Evolutionary conservation across 2,888 invertebrate genomes (phyloP), one percentile per base, ranked within the genome.

Genomic region (Hofmannophila pseudospretella): DNA sequence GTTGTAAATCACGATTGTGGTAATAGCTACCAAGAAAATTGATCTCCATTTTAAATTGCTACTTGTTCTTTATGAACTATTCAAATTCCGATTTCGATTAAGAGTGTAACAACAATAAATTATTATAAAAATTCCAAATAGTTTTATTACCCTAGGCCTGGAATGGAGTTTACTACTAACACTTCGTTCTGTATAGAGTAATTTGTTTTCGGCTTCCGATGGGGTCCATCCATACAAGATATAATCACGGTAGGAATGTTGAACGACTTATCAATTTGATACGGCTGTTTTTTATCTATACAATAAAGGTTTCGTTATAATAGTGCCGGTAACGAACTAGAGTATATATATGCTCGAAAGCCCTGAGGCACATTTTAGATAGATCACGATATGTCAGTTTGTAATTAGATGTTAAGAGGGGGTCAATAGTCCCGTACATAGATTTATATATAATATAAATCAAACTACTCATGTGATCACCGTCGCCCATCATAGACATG

Each of bases 131-230:
- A 64, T 60, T 59, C 49, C 49, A 46, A 60, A 45, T 43, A 45
- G 42, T 47, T 49, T 49, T 47, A 60, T 60, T 54, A 51, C 55
- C 45, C 47, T 44, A 45, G 47, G 39, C 38, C 42, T 42, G 47
- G 54, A 46, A 37, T 50, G 53, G 55, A 47, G 47, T 57, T 51
- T 55, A 45, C 49, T n/a, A n/a, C n/a, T 44, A 38, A 54, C 52
- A 49, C 51, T 41, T 42, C 36, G 39, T 39, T 48, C 58, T 51
- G 55, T 54, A 61, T 62, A 60, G 55, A 63, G 62, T 65, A 71
- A 74, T 75, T 74, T 73, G 59, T 72, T 71, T 74, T 70, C 60
- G 67, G 71, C 71, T 76, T 67, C 73, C 62, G 67, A 67, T 63
- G 57, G 56, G 54, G 42, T 54, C 54, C 54, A 16, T n/a, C n/a